These are phyloP conservation scores for Pseudobourletiella spinata DNA, from an alignment of 1,140 invertebrate species.

Conservation along the genomic window DNA sequence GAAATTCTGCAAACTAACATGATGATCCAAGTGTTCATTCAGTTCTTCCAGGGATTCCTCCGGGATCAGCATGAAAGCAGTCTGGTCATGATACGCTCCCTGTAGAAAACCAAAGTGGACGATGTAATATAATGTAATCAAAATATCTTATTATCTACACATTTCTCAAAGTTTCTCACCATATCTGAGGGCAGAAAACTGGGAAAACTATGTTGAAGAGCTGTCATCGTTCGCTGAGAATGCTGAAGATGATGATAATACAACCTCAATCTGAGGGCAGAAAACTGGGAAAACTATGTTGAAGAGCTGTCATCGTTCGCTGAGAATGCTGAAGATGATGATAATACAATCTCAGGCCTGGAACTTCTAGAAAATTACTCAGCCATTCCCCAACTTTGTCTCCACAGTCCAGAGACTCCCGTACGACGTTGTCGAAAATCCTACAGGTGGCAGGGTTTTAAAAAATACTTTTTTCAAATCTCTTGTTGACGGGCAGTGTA, in stretches of 20 bases:
- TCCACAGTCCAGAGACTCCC: conserved; percentile 39
- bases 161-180: neutral
- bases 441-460: too few relatives aligned
- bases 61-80: conserved; percentile 39
- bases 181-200: conserved; percentile 21
- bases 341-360: conserved; percentile 37
- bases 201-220: conserved; percentile 29
- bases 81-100: conserved; percentile 39
- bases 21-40: conserved; percentile 37
- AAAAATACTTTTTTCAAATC: too few relatives aligned
- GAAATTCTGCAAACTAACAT: conserved; percentile 37
- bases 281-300: conserved; percentile 31
- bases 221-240: conserved; percentile 25
- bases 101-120: conserved; percentile 16
- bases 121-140: neutral
- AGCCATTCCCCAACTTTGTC: conserved; percentile 39
- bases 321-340: too few relatives aligned
- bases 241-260: conserved; percentile 39
- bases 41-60: conserved; percentile 38
- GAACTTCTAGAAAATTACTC: conserved; percentile 35
- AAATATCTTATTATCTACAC: neutral
- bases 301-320: conserved; percentile 23
- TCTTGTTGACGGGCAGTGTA: too few relatives aligned
- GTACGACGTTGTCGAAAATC: conserved; percentile 25
- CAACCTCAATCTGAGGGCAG: conserved; percentile 29